phyloP scores from a whole-genome alignment of 2,113 vertebrate genomes.

The Microtus richardsoni region DNA sequence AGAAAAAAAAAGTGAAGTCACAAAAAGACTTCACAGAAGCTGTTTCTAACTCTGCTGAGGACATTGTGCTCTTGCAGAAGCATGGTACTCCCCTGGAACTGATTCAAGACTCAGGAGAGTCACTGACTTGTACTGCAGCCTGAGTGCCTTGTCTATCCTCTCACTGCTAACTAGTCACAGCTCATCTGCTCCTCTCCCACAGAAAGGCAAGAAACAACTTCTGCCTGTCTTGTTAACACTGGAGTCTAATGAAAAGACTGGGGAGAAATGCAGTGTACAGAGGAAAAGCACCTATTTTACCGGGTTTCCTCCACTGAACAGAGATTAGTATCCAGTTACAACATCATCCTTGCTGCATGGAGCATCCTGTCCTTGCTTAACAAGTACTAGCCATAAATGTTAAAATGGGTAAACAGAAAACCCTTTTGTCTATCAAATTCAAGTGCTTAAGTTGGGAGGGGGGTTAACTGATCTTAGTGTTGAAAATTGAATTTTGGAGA shows the following conservation, averaged over 20 bases:
- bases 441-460: not conserved
- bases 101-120: not conserved
- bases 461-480: not conserved
- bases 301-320: not conserved
- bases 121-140: not conserved
- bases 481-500: not conserved
- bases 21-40: not conserved
- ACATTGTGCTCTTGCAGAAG: not conserved
- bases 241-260: not conserved
- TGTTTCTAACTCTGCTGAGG: not conserved
- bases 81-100: rapidly evolving
- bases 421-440: not conserved
- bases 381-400: not conserved
- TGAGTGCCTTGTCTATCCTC: not conserved
- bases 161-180: not conserved
- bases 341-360: not conserved
- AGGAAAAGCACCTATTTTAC: not conserved
- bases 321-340: not conserved
- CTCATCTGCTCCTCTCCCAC: not conserved
- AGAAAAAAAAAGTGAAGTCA: not conserved
- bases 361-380: not conserved
- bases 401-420: not conserved
- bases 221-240: not conserved
- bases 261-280: not conserved
- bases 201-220: not conserved